phyloP scores from a whole-genome alignment of 2,113 vertebrate genomes.

The Cyprinodon variegatus region DNA sequence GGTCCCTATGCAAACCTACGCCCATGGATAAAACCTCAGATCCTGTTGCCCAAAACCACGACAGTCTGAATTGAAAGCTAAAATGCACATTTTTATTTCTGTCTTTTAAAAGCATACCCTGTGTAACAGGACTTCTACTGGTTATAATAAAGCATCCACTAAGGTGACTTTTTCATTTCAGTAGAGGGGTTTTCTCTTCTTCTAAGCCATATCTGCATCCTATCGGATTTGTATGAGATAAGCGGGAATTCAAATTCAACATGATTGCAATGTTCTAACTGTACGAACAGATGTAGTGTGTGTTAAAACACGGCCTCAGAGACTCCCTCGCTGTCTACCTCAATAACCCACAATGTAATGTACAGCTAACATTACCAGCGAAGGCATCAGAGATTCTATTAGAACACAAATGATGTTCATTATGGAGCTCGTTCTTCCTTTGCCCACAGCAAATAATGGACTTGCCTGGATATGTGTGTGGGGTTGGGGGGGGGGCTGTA shows the following conservation, averaged over 20 bases:
- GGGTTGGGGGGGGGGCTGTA: not conserved
- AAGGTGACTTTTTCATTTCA: not conserved
- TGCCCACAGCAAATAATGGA: conserved; percentile 13
- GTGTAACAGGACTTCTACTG: not conserved
- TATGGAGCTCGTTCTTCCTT: conserved; percentile 20
- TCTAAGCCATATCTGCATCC: conserved; percentile 22
- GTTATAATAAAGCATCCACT: not conserved
- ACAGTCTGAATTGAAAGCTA: no score
- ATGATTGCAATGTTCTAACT: not conserved
- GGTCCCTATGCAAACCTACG: no score
- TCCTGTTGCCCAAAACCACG: no score
- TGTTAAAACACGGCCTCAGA: conserved; percentile 18
- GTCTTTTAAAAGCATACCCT: not conserved
- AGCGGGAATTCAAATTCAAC: not conserved
- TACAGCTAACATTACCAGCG: conserved; percentile 8
- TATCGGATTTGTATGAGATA: conserved; percentile 17
- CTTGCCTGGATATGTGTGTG: not conserved
- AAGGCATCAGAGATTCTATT: conserved; percentile 29
- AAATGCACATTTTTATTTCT: not conserved
- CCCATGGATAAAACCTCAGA: no score
- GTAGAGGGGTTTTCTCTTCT: not conserved
- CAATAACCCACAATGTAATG: conserved; percentile 30
- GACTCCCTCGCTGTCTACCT: conserved; percentile 24
- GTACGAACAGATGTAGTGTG: conserved; percentile 26
- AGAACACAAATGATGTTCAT: conserved; percentile 39